phyloP scores from a whole-genome alignment of 2,888 invertebrate genomes.

The Ptychoptera contaminata region DNA sequence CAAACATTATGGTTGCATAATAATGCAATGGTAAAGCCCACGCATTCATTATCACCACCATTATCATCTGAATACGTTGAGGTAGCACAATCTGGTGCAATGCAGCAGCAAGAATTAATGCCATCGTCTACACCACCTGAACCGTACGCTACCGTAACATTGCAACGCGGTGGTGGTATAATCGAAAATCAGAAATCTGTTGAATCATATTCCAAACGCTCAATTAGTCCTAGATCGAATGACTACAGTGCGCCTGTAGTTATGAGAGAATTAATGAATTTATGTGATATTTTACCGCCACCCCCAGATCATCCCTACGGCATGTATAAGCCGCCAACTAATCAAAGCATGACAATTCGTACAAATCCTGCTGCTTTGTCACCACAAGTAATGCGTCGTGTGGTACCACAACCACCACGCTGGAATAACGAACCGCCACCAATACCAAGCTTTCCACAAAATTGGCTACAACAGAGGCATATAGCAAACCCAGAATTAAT shows the following conservation, averaged over 20 bases:
- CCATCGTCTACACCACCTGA: conserved; percentile 15
- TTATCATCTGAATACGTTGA: conserved; percentile 17
- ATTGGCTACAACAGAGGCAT: conserved; percentile 14
- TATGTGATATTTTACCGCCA: conserved; percentile 48
- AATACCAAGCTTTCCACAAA: conserved; percentile 19
- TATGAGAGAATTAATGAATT: conserved; percentile 41
- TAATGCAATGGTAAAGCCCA: conserved; percentile 16
- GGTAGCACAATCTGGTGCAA: conserved; percentile 9
- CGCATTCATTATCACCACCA: conserved; percentile 15
- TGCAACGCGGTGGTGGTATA: conserved; percentile 11
- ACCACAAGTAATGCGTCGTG: conserved; percentile 15
- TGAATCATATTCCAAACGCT: conserved; percentile 36
- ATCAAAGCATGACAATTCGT: conserved; percentile 19
- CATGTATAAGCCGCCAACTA: conserved; percentile 14
- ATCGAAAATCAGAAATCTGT: conserved; percentile 26
- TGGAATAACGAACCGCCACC: conserved; percentile 17
- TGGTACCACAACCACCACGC: conserved; percentile 14
- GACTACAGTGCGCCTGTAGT: conserved; percentile 30
- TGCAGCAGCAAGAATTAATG: background rate
- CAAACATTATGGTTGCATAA: conserved; percentile 18
- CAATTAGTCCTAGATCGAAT: conserved; percentile 38
- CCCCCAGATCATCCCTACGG: conserved; percentile 31
- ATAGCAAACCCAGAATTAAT: background rate
- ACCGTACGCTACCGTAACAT: conserved; percentile 18
- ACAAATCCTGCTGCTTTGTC: conserved; percentile 18